These are phyloP conservation scores for Taurulus bubalis DNA, from an alignment of 2,113 vertebrate genomes.

Conservation along the genomic window DNA sequence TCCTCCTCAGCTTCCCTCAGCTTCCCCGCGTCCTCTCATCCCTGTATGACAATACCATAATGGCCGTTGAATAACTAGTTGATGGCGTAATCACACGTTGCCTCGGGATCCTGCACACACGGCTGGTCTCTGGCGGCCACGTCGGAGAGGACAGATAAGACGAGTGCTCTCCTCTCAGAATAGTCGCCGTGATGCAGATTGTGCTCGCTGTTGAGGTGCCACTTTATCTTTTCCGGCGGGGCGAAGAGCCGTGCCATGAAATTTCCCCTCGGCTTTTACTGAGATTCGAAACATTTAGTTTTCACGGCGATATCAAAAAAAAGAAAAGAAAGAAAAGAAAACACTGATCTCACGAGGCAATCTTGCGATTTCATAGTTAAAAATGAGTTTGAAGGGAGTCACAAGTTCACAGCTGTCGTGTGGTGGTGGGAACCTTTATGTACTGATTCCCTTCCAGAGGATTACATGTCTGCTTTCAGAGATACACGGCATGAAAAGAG, in stretches of 20 bases:
- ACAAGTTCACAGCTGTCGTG: constrained; percentile 11
- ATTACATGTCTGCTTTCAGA: constrained; percentile 4
- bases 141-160: constrained; percentile 24
- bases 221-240: constrained; percentile 24
- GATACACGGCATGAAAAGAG: neutral
- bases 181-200: constrained; percentile 21
- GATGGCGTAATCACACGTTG: constrained; percentile 56
- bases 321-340: neutral
- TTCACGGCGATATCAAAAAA: constrained; percentile 17
- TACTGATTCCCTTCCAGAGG: neutral
- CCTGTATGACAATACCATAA: constrained; percentile 59
- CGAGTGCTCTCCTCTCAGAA: constrained; percentile 25
- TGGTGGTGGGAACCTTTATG: neutral
- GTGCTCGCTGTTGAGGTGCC: constrained; percentile 21
- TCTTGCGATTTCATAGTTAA: constrained; percentile 1
- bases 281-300: constrained; percentile 31
- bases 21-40: neutral
- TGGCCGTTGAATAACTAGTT: constrained; percentile 52
- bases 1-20: neutral
- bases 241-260: constrained; percentile 32
- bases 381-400: constrained; percentile 25
- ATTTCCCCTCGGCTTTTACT: constrained; percentile 13
- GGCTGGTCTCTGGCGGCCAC: constrained; percentile 33
- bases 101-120: constrained; percentile 21
- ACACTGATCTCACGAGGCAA: neutral